Evolutionary conservation across 2,113 vertebrate species (phyloP).

Genomic region (Lagenorhynchus albirostris): DNA sequence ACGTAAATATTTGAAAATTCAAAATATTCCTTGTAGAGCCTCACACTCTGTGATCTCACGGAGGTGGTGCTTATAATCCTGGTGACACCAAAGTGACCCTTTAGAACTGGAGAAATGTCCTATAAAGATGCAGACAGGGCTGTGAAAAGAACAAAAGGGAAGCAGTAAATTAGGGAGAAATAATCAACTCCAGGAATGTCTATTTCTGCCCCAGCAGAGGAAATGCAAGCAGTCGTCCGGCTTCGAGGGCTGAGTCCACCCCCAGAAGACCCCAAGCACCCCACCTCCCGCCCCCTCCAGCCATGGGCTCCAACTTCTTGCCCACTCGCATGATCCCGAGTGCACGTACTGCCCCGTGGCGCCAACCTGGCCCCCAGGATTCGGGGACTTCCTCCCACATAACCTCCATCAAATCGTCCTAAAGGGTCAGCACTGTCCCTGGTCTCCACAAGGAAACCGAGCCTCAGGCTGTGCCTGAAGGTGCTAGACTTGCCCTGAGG

Average conservation of each 20-base stretch:
- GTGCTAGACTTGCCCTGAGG: rapidly evolving
- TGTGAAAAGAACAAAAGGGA: too few species aligned
- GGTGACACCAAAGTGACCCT: neutral
- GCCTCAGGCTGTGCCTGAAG: neutral
- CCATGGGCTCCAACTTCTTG: neutral
- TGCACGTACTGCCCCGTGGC: rapidly evolving
- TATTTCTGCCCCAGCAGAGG: neutral
- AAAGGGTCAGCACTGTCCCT: neutral
- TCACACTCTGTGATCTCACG: neutral
- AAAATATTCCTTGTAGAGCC: neutral
- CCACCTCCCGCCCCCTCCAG: neutral
- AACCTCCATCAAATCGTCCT: neutral
- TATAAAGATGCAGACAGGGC: neutral
- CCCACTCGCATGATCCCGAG: neutral
- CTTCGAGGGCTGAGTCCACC: too few species aligned
- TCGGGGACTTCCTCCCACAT: neutral
- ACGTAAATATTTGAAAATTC: neutral
- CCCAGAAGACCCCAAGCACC: neutral
- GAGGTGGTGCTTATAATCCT: rapidly evolving
- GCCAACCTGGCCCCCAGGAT: too few species aligned
- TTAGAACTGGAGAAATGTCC: neutral
- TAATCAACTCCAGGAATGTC: neutral
- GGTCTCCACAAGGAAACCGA: neutral
- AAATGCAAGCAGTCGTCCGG: rapidly evolving
- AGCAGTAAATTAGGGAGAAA: neutral